Conservation (phyloP, 1,140 invertebrate genomes). For the Scylla paramamosain region DNA sequence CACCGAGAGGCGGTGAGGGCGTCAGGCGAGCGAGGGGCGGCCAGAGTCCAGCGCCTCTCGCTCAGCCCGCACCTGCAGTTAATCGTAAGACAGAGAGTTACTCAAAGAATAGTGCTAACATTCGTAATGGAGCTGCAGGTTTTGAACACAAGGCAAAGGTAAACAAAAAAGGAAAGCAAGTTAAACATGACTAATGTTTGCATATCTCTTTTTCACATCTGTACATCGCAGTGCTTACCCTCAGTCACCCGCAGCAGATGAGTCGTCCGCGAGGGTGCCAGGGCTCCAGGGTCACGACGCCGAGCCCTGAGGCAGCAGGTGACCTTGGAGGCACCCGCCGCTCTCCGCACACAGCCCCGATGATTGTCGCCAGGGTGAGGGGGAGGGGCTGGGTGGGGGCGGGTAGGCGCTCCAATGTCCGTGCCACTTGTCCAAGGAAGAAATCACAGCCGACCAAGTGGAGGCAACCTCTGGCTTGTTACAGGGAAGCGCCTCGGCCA, state of each 20-base stretch:
- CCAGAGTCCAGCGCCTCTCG: not conserved
- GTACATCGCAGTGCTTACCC: slow-evolving; percentile 3
- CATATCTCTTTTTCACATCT: not conserved
- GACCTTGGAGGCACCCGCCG: not conserved
- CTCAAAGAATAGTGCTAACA: not conserved
- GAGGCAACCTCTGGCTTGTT: not conserved
- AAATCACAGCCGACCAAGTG: slow-evolving; percentile 49
- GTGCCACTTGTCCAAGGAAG: slow-evolving; percentile 25
- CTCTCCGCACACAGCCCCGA: slow-evolving; percentile 31
- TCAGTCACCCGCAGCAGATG: not conserved
- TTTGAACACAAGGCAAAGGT: not conserved
- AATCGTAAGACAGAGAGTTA: not conserved
- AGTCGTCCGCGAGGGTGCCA: not conserved
- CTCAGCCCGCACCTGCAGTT: not conserved
- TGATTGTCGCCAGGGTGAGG: slow-evolving; percentile 66
- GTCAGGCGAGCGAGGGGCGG: not conserved
- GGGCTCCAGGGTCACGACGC: not conserved
- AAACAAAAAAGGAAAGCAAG: not conserved
- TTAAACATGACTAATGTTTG: not conserved
- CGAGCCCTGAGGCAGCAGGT: slow-evolving; percentile 24
- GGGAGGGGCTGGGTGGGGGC: slow-evolving; percentile 6
- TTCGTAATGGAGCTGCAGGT: not conserved
- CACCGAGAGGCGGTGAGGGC: not conserved
- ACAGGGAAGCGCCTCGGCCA: not conserved
- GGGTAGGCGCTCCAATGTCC: not conserved